Conservation (phyloP, 2,888 invertebrate genomes). For the Drosophila prolongata region DNA sequence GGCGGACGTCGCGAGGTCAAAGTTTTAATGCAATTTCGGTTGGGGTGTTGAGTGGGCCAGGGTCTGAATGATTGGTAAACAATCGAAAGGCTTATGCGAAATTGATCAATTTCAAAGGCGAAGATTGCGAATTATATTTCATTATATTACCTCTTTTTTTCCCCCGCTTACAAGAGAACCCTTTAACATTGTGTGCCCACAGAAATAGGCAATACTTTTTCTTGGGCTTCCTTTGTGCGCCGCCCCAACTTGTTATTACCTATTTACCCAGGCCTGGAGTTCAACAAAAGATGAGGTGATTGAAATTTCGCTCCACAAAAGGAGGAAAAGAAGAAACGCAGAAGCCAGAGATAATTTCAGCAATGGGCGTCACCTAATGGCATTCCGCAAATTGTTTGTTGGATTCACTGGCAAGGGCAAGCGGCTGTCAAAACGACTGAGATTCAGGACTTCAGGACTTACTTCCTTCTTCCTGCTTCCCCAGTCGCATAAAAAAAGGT, state of each 20-base stretch:
- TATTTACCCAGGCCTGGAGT: slow-evolving; percentile 47
- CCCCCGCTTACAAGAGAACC: slow-evolving; percentile 5
- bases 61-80: slow-evolving; percentile 30
- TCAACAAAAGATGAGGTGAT: slow-evolving; percentile 75
- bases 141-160: slow-evolving; percentile 14
- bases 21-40: slow-evolving; percentile 72
- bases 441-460: slow-evolving; percentile 34
- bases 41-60: slow-evolving; percentile 43
- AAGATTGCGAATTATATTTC: slow-evolving; percentile 5
- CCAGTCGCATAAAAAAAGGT: slow-evolving; percentile 60
- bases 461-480: slow-evolving; percentile 4
- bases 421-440: slow-evolving; percentile 66
- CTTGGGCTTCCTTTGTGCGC: slow-evolving; percentile 35
- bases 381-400: slow-evolving; percentile 79
- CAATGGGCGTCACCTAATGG: slow-evolving; percentile 78
- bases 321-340: slow-evolving; percentile 11
- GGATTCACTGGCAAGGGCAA: slow-evolving; percentile 54
- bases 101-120: slow-evolving; percentile 30
- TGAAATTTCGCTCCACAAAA: slow-evolving; percentile 57
- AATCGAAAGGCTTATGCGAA: slow-evolving; percentile 37
- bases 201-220: slow-evolving; percentile 36
- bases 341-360: slow-evolving; percentile 69
- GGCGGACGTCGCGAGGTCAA: slow-evolving; percentile 28
- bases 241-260: slow-evolving; percentile 51
- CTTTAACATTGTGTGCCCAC: slow-evolving; percentile 43